A percentile compares a stretch with the other conserved stretches of the same genome.
Evolutionary conservation across 1,140 invertebrate species (phyloP).

Genomic region (Drosophila pectinifera): DNA sequence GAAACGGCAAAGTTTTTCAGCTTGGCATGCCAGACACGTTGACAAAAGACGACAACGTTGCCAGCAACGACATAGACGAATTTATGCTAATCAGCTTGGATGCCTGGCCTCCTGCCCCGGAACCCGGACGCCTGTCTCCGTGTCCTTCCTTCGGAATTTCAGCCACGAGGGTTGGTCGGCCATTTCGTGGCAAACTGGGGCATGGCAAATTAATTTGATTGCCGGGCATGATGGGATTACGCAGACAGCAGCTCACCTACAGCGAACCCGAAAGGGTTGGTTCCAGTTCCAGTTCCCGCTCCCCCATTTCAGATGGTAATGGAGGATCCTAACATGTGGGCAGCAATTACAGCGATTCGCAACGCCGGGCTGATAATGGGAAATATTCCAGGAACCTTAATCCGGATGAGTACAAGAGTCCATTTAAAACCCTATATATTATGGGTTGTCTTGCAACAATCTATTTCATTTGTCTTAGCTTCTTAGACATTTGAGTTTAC

Average conservation of each 20-base stretch:
- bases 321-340: background rate
- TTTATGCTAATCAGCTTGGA: constrained; percentile 81
- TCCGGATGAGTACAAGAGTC: background rate
- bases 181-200: constrained; percentile 45
- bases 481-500: no score
- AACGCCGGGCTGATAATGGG: constrained; percentile 1
- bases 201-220: constrained; percentile 58
- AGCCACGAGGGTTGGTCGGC: constrained; percentile 53
- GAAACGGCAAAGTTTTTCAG: constrained; percentile 62
- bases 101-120: constrained; percentile 46
- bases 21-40: constrained; percentile 81
- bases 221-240: constrained; percentile 50
- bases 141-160: constrained; percentile 15
- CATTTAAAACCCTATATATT: no score
- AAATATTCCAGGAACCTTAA: background rate
- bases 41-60: constrained; percentile 79
- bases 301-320: background rate
- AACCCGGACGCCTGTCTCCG: constrained; percentile 16
- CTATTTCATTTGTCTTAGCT: background rate
- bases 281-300: constrained; percentile 7
- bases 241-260: constrained; percentile 26
- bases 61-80: constrained; percentile 76
- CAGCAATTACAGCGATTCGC: constrained; percentile 24
- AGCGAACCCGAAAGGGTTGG: constrained; percentile 27
- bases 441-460: no score